These are phyloP conservation scores for Diachasma alloeum DNA, from an alignment of 1,140 invertebrate genomes.

Conservation along the genomic window DNA sequence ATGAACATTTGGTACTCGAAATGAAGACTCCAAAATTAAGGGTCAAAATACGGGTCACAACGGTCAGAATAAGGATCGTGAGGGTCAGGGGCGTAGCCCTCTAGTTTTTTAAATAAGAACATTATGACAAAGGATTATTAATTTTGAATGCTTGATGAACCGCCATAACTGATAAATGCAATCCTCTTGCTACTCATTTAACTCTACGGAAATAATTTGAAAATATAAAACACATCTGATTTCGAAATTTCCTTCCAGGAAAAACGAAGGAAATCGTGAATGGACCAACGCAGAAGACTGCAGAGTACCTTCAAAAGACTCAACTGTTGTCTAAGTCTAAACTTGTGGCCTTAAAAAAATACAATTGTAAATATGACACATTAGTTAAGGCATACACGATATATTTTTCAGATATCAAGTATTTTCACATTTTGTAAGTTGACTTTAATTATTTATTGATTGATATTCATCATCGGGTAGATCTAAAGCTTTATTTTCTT, in stretches of 20 bases:
- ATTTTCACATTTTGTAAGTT: background rate
- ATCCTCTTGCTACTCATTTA: no score
- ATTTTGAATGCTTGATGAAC: no score
- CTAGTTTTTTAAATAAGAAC: no score
- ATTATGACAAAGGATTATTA: no score
- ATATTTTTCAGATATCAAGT: background rate
- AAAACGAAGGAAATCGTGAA: slow-evolving; percentile 14
- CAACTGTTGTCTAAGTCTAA: slow-evolving; percentile 25
- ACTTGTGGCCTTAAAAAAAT: background rate
- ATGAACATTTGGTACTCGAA: no score
- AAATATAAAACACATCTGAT: background rate
- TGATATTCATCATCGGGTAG: background rate
- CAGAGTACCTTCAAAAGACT: slow-evolving; percentile 27
- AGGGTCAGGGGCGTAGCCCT: no score
- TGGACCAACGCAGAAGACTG: slow-evolving; percentile 16
- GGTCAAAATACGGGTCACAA: no score
- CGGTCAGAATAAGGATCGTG: no score
- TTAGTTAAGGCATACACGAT: background rate
- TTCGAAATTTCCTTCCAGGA: background rate
- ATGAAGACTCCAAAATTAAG: no score
- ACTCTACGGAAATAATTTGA: no score
- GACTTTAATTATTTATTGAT: slow-evolving; percentile 9
- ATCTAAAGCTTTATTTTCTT: background rate
- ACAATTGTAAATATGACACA: background rate
- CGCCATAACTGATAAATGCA: no score